Base-by-base conservation (phyloP, 2,797 vertebrate species). In the Alcedo quadribrachys region DNA sequence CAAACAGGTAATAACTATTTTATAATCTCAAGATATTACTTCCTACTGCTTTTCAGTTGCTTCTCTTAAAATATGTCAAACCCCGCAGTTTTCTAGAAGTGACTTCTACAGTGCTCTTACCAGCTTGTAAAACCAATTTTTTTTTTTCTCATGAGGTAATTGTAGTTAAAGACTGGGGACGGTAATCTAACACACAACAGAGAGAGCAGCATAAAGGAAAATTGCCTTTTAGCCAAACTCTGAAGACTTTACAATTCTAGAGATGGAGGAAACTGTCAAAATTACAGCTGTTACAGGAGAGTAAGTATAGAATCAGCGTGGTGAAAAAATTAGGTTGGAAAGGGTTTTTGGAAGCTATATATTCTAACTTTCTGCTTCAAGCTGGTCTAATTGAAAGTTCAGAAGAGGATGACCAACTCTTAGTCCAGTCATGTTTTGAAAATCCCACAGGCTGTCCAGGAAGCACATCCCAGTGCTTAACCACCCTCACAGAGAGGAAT, bases 391-490 rank as follows among this genome's bases (percentile, higher is more conserved):
- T 14, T 43, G 37, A 80, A 84, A 81, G 79, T 66, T 30, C 30
- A 79, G 37, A 45, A 70, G 7, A 69, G n/a, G 15, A 62, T 12
- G 32, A 21, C 43, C n/a, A 68, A 77, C 24, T 32, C 45, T 15
- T 80, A 82, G 35, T 32, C 15, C 35, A 60, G 61, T 66, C 82
- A 75, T 10, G 69, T 77, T 92, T 77, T 85, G 61, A 91, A 94
- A 83, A 92, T 15, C 61, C 53, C 53, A 67, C 32, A 48, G 9
- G 15, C 62, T 60, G 9, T 50, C 25, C 14, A 0, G 90, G 80
- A 96, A 96, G 90, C 22, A 85, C 65, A 87, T 60, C 73, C 82
- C 73, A 53, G 45, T 45, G 82, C 32, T 70, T 83, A 80, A 62
- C 46, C 65, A 87, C 61, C 65, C 40, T 74, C 76, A 45, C 28